A percentile compares a stretch with the other conserved stretches of the same genome.
Conservation (phyloP, 2,797 vertebrate species). For the Chelon labrosus region DNA sequence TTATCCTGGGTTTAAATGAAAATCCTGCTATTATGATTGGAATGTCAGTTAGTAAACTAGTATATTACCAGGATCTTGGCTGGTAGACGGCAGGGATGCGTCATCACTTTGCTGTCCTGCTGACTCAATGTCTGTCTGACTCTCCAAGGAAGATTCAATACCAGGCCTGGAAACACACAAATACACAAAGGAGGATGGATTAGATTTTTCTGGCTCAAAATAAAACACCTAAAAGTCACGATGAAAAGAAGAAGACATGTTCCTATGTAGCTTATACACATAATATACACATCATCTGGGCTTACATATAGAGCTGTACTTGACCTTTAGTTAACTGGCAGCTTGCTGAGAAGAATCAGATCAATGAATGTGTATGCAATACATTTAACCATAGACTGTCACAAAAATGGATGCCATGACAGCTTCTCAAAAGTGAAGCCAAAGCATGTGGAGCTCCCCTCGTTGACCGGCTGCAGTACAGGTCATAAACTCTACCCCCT, state of each 20-base stretch:
- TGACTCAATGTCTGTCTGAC: slow-evolving; percentile 90
- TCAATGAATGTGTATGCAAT: too few species aligned
- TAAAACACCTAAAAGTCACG: too few species aligned
- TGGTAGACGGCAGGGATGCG: slow-evolving; percentile 93
- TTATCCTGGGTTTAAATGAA: too few species aligned
- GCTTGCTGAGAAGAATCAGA: too few species aligned
- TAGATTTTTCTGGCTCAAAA: background rate
- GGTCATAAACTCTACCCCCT: too few species aligned
- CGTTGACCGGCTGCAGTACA: too few species aligned
- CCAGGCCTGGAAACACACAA: slow-evolving; percentile 70
- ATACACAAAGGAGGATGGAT: background rate
- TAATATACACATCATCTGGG: too few species aligned
- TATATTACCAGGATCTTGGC: slow-evolving; percentile 92
- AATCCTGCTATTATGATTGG: background rate
- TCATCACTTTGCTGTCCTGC: slow-evolving; percentile 91
- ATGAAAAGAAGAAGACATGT: background rate
- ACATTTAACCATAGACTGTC: too few species aligned
- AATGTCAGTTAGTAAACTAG: background rate
- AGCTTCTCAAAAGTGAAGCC: too few species aligned
- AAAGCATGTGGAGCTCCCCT: too few species aligned
- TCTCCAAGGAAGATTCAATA: slow-evolving; percentile 90
- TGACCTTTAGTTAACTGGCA: background rate
- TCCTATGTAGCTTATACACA: background rate
- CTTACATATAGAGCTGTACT: background rate
- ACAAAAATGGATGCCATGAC: too few species aligned